Evolutionary conservation across 2,888 invertebrate genomes (phyloP).

Genomic region (Melanophora roralis): DNA sequence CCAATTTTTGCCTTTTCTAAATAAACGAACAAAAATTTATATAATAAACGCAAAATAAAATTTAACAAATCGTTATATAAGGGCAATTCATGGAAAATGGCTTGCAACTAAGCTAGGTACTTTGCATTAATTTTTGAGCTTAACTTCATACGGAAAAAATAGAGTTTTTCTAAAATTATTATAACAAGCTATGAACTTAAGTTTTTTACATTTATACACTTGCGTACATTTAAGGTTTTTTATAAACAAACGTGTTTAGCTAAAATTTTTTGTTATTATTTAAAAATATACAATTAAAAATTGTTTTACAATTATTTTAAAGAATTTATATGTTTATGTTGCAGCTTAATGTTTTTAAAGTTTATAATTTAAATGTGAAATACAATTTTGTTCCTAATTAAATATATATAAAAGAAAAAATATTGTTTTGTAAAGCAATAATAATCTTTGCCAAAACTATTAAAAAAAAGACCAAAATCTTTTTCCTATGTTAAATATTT

Average conservation of each 20-base stretch:
- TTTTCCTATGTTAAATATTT: too few relatives aligned
- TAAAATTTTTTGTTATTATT: constrained; percentile 31
- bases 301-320: neutral
- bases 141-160: constrained; percentile 36
- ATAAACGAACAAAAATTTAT: constrained; percentile 6
- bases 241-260: constrained; percentile 43
- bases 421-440: too few relatives aligned
- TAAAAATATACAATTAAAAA: neutral
- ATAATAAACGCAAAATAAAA: constrained; percentile 25
- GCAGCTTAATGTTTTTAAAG: neutral
- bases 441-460: too few relatives aligned
- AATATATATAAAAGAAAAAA: neutral
- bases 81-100: constrained; percentile 28
- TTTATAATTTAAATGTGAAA: neutral
- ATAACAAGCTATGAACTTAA: constrained; percentile 49
- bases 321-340: neutral
- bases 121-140: constrained; percentile 58
- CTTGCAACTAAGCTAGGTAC: constrained; percentile 36
- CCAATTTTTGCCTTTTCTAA: constrained; percentile 48
- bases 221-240: constrained; percentile 47
- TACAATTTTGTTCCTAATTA: constrained; percentile 36
- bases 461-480: too few relatives aligned
- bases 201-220: constrained; percentile 62
- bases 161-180: constrained; percentile 29
- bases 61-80: constrained; percentile 45